Base-by-base conservation (phyloP, 2,113 vertebrate species). In the Ptilonorhynchus violaceus region DNA sequence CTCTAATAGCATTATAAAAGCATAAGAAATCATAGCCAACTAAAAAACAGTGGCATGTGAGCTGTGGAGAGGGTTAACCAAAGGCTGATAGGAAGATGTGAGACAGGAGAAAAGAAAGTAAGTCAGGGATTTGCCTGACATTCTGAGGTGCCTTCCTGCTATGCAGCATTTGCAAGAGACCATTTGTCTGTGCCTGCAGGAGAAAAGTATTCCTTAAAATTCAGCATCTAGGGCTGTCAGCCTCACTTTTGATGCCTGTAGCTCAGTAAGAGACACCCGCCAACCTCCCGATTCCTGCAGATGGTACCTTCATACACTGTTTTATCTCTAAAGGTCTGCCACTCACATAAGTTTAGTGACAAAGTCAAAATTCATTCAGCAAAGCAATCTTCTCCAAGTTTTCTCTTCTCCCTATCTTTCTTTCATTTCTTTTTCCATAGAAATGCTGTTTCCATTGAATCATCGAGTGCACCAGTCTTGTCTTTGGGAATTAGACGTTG, bases 271-370 rank as follows among this genome's bases (percentile, higher is more conserved):
- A 93, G 88, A 88, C 88, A 94, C 74, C 42, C 16, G 42, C 85
- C 91, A 96, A 70, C 68, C 79, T 94, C 82, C 33, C 30, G 11
- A 63, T 70, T 95, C 79, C 86, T 94, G 75, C 91, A 95, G 94
- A 95, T 95, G 92, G 88, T 91, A 76, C 88, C 59, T 95, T 95
- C 92, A 83, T 73, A 86, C 56, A 86, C 55, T 95, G 92, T 93
- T 96, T 97, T 94, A 96, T 95, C 88, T 92, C 63, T 92, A 80
- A 94, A 84, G 92, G 82, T 91, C 94, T 97, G 88, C 82, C 88
- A 94, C 94, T 93, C 88, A 92, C 72, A 77, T 37, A 94, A 96
- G 88, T 95, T 96, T 95, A 94, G 92, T 93, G 95, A 94, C 95
- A 95, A 93, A 95, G 83, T 95, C 92, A 95, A 92, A 96, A 97